A percentile compares a stretch with the other conserved stretches of the same genome.
phyloP scores from a whole-genome alignment of 2,113 vertebrate species.

The Callionymus lyra region DNA sequence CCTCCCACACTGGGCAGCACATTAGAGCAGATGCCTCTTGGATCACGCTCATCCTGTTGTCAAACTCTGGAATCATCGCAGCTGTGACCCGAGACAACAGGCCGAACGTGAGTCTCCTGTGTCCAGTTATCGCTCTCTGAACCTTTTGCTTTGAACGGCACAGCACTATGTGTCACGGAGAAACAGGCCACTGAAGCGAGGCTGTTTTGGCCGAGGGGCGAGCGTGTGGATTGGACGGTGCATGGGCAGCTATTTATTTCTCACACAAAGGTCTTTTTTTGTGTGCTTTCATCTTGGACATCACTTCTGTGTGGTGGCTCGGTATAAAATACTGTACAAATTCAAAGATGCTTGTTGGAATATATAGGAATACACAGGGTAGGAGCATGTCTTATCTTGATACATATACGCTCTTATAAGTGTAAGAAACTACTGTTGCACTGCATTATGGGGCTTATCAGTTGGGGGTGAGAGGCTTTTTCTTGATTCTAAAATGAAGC shows the following conservation, averaged over 20 bases:
- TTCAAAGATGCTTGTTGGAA: too few species aligned
- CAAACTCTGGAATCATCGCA: conserved; percentile 17
- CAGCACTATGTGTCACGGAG: conserved; percentile 46
- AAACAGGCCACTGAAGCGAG: conserved; percentile 54
- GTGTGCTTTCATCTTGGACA: conserved; percentile 25
- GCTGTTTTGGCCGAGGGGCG: conserved; percentile 40
- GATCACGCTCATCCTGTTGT: conserved; percentile 21
- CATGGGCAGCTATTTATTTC: conserved; percentile 41
- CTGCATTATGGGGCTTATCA: too few species aligned
- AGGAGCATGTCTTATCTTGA: too few species aligned
- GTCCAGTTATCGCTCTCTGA: too few species aligned
- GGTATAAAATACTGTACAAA: too few species aligned
- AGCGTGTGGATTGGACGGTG: conserved; percentile 45
- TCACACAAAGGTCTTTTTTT: conserved; percentile 35
- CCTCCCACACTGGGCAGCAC: conserved; percentile 12
- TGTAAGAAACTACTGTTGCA: too few species aligned
- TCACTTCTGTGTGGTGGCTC: too few species aligned
- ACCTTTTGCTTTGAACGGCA: conserved; percentile 24
- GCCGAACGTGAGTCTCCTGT: conserved; percentile 22
- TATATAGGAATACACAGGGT: too few species aligned
- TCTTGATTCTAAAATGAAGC: too few species aligned
- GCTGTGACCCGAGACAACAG: conserved; percentile 25
- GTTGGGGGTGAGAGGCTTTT: too few species aligned
- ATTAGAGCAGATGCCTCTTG: conserved; percentile 24
- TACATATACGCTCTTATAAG: too few species aligned